These are phyloP conservation scores for Coelopa frigida DNA, from an alignment of 1,140 invertebrate species.

Conservation along the genomic window DNA sequence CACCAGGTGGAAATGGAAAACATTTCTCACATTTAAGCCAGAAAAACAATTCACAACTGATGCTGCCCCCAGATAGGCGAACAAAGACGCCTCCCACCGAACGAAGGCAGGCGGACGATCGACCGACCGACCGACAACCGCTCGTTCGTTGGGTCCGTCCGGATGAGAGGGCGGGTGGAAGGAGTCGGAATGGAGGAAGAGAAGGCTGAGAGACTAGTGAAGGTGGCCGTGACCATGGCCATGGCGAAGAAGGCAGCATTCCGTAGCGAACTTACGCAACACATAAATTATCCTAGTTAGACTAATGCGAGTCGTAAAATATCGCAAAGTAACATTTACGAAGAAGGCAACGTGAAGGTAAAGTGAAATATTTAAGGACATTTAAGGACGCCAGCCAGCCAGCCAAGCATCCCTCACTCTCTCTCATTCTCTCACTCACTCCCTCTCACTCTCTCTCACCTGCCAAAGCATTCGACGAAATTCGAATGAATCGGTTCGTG, in stretches of 20 bases:
- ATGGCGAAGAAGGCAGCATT: constrained; percentile 5
- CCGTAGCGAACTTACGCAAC: constrained; percentile 3
- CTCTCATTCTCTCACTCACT: too few relatives aligned
- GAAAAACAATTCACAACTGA: constrained; percentile 13
- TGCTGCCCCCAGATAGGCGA: too few relatives aligned
- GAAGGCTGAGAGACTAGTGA: not conserved
- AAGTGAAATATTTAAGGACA: too few relatives aligned
- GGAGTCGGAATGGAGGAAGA: not conserved
- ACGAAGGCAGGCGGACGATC: too few relatives aligned
- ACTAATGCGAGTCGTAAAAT: constrained; percentile 12
- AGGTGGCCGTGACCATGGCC: not conserved
- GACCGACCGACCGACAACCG: too few relatives aligned
- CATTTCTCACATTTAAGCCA: constrained; percentile 13
- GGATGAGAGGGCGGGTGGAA: not conserved
- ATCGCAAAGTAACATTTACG: not conserved
- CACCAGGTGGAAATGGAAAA: constrained; percentile 12
- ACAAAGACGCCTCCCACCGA: too few relatives aligned
- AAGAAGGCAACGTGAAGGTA: too few relatives aligned
- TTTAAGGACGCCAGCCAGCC: too few relatives aligned
- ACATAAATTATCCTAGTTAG: constrained; percentile 13
- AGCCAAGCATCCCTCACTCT: too few relatives aligned
- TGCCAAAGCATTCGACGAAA: too few relatives aligned
- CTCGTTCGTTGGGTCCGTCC: not conserved
- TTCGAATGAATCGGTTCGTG: too few relatives aligned
- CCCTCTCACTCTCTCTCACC: too few relatives aligned